These are phyloP conservation scores for Meloidogyne floridensis DNA, from an alignment of 1,140 invertebrate species.

Conservation along the genomic window DNA sequence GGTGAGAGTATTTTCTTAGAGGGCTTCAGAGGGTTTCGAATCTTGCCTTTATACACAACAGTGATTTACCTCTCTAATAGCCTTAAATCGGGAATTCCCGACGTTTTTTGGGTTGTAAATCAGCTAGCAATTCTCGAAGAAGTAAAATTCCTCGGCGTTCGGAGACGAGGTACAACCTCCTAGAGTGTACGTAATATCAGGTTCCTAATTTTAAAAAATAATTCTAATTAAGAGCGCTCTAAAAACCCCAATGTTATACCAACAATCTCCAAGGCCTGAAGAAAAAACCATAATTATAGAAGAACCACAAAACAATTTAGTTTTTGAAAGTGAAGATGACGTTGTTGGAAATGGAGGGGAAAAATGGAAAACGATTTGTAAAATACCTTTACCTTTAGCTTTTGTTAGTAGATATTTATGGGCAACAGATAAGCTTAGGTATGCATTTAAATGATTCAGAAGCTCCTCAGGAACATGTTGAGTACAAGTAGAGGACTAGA, in stretches of 20 bases:
- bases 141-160: too few relatives aligned
- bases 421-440: slow-evolving; percentile 84
- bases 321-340: slow-evolving; percentile 21
- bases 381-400: slow-evolving; percentile 85
- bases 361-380: slow-evolving; percentile 59
- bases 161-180: too few relatives aligned
- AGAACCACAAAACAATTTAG: slow-evolving; percentile 41
- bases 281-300: slow-evolving; percentile 12
- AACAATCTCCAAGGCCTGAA: slow-evolving; percentile 28
- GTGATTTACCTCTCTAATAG: too few relatives aligned
- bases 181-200: too few relatives aligned
- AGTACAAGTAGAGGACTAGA: too few relatives aligned
- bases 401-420: slow-evolving; percentile 90
- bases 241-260: slow-evolving; percentile 33
- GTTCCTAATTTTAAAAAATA: slow-evolving; percentile 9
- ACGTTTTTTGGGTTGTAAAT: too few relatives aligned
- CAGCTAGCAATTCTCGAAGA: too few relatives aligned
- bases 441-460: slow-evolving; percentile 16
- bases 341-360: background rate
- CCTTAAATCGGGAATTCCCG: too few relatives aligned
- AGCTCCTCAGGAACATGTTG: background rate
- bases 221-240: slow-evolving; percentile 41
- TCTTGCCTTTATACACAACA: too few relatives aligned
- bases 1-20: too few relatives aligned
- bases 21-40: too few relatives aligned